Percentiles rank a stretch among this genome's conserved stretches.
phyloP scores from a whole-genome alignment of 2,113 vertebrate genomes.

The Nipponia nippon region DNA sequence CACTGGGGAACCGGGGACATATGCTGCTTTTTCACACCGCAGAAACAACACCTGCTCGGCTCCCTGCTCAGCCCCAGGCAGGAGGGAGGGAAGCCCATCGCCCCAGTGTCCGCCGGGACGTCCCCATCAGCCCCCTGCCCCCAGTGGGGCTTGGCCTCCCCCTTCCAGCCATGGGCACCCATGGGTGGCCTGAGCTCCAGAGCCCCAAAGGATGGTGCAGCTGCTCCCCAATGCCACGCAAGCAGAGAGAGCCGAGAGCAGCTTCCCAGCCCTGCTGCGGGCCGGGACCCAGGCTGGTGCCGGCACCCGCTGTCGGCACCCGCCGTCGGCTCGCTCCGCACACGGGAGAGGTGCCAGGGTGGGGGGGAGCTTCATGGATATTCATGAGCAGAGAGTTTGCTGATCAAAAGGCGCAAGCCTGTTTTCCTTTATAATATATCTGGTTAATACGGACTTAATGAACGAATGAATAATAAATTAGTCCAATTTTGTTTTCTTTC shows the following conservation, averaged over 20 bases:
- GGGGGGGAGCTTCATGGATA: conserved; percentile 10
- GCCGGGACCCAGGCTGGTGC: neutral
- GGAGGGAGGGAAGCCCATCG: neutral
- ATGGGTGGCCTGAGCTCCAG: neutral
- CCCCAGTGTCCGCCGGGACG: neutral
- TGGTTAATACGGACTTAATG: conserved; percentile 68
- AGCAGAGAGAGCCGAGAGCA: neutral
- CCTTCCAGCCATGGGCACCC: neutral
- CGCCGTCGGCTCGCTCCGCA: fast-evolving
- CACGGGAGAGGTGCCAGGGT: neutral
- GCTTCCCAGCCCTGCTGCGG: neutral
- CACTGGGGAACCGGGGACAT: conserved; percentile 18
- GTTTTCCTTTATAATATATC: conserved; percentile 67
- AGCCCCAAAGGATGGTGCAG: fast-evolving
- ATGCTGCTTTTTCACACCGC: conserved; percentile 62
- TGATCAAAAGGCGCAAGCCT: conserved; percentile 58
- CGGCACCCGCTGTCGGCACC: neutral
- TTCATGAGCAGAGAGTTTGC: conserved; percentile 45
- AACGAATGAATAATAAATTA: conserved; percentile 73
- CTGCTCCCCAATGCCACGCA: fast-evolving
- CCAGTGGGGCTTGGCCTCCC: neutral
- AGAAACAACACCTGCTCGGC: conserved; percentile 63
- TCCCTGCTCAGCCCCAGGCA: conserved; percentile 53
- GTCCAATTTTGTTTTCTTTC: conserved; percentile 71
- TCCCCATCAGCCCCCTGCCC: neutral